phyloP scores from a whole-genome alignment of 1,140 invertebrate genomes.

The Augochlora pura region DNA sequence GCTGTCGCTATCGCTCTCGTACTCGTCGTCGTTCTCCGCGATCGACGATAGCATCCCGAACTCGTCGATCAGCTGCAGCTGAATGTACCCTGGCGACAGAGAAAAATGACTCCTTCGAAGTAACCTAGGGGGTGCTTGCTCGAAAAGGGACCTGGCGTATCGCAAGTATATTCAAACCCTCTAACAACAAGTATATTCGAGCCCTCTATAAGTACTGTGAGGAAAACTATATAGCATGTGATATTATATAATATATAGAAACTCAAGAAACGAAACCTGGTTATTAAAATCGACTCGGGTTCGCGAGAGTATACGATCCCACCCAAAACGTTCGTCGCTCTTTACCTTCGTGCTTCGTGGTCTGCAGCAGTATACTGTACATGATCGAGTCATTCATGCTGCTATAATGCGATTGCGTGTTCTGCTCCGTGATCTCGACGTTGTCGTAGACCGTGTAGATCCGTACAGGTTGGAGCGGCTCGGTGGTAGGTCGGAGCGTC shows the following conservation, averaged over 20 bases:
- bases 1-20: slow-evolving; percentile 61
- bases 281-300: too few species aligned
- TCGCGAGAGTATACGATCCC: too few species aligned
- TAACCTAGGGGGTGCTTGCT: rapidly evolving
- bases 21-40: slow-evolving; percentile 50
- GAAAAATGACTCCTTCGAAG: neutral
- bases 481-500: slow-evolving; percentile 66
- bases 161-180: too few species aligned
- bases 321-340: neutral
- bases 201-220: too few species aligned
- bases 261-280: too few species aligned
- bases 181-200: too few species aligned
- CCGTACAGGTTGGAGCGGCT: slow-evolving; percentile 84
- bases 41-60: slow-evolving; percentile 57
- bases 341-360: slow-evolving; percentile 82
- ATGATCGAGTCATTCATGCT: slow-evolving; percentile 82
- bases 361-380: slow-evolving; percentile 85
- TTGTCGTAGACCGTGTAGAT: slow-evolving; percentile 88
- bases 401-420: slow-evolving; percentile 83
- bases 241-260: too few species aligned
- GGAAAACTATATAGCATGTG: too few species aligned
- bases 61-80: slow-evolving; percentile 80
- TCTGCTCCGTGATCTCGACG: slow-evolving; percentile 85
- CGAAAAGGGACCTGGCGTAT: too few species aligned
- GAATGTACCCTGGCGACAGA: slow-evolving; percentile 80